These are phyloP conservation scores for Gambelia wislizenii DNA, from an alignment of 2,797 vertebrate species.

Conservation along the genomic window DNA sequence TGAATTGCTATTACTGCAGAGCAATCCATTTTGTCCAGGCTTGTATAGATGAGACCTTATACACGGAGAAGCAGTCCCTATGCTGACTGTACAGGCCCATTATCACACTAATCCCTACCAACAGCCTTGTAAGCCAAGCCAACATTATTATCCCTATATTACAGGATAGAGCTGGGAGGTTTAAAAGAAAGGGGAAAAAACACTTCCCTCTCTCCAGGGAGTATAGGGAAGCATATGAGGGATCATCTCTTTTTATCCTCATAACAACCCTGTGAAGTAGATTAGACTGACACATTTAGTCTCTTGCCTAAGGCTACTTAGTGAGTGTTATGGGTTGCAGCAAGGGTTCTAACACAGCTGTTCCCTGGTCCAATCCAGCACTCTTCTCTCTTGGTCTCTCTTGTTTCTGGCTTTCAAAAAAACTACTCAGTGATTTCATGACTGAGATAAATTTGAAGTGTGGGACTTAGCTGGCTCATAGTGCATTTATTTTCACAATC, in stretches of 20 bases:
- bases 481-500: background rate
- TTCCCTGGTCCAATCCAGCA: background rate
- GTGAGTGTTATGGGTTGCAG: background rate
- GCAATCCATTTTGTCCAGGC: too few relatives aligned
- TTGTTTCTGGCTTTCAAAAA: background rate
- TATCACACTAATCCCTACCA: background rate
- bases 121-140: too few relatives aligned
- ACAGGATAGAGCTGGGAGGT: background rate
- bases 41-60: too few relatives aligned
- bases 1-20: too few relatives aligned
- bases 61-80: background rate
- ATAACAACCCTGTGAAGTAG: background rate
- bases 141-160: background rate
- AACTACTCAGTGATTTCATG: background rate
- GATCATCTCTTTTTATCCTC: conserved; percentile 8
- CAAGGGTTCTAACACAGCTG: background rate
- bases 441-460: background rate
- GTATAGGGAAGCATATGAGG: background rate
- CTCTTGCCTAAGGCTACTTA: background rate
- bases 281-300: background rate
- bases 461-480: background rate
- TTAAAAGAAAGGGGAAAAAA: background rate
- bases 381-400: background rate
- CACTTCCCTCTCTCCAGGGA: background rate
- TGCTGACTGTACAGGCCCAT: too few relatives aligned